Evolutionary conservation across 2,888 invertebrate species (phyloP).

Genomic region (Eustalomyia histrio): DNA sequence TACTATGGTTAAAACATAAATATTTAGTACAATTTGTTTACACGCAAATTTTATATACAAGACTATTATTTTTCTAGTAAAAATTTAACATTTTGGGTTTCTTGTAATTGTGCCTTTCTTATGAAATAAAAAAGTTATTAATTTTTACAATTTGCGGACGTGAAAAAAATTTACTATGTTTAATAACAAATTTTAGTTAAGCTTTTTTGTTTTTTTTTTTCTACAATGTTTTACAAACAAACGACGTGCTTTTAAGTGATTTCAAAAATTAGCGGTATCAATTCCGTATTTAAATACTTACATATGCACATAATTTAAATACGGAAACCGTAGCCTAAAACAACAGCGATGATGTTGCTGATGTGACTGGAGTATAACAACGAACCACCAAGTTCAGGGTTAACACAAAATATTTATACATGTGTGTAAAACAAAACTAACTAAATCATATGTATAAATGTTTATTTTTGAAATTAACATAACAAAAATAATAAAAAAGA

Average conservation of each 20-base stretch:
- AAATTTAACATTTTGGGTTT: too few species aligned
- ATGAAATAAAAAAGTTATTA: too few species aligned
- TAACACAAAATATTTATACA: slow-evolving; percentile 3
- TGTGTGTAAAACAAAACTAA: background rate
- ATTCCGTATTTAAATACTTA: slow-evolving; percentile 6
- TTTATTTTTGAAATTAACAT: slow-evolving; percentile 17
- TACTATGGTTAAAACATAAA: too few species aligned
- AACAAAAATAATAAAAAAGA: slow-evolving; percentile 18
- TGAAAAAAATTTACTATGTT: too few species aligned
- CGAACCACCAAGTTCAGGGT: slow-evolving; percentile 56
- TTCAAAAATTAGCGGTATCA: background rate
- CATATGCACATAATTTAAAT: background rate
- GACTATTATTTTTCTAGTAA: too few species aligned
- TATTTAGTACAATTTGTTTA: too few species aligned
- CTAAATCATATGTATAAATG: background rate
- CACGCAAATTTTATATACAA: too few species aligned
- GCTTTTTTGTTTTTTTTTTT: too few species aligned
- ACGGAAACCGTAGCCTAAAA: slow-evolving; percentile 1
- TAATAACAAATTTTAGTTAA: too few species aligned
- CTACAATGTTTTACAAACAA: too few species aligned
- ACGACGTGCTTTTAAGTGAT: background rate
- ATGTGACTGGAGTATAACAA: background rate
- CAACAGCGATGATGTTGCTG: background rate
- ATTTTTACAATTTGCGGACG: too few species aligned
- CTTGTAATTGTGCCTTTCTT: too few species aligned